Evolutionary conservation across 2,113 vertebrate genomes (phyloP).

Genomic region (Chrysochloris asiatica): DNA sequence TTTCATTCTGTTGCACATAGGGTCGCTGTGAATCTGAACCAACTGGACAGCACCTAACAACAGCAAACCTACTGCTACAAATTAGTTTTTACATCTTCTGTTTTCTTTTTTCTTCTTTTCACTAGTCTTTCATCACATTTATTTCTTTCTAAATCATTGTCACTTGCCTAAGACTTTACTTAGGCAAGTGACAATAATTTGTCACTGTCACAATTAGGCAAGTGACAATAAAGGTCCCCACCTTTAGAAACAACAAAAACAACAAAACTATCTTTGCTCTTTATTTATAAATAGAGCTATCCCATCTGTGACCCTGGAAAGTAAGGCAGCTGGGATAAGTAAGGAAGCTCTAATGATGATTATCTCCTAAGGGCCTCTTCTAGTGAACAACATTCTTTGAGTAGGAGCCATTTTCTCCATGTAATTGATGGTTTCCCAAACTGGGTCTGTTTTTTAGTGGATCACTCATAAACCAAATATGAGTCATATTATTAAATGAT

Average conservation of each 20-base stretch:
- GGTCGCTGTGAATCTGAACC: too few species aligned
- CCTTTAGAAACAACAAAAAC: not conserved
- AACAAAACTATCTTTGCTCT: not conserved
- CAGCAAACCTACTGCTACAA: not conserved
- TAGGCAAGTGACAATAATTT: not conserved
- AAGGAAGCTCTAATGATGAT: not conserved
- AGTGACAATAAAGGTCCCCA: too few species aligned
- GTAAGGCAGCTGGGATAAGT: not conserved
- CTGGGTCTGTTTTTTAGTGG: not conserved
- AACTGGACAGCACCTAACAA: too few species aligned
- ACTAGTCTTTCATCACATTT: not conserved
- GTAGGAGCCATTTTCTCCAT: not conserved
- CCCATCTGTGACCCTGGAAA: too few species aligned
- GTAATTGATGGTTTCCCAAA: not conserved
- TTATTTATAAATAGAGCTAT: not conserved
- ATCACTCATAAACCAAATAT: too few species aligned
- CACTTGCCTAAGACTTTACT: not conserved
- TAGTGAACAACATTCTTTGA: not conserved
- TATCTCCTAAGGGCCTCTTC: not conserved
- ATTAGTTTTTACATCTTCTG: not conserved
- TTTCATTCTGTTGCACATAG: too few species aligned
- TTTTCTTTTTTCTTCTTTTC: not conserved
- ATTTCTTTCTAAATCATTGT: not conserved
- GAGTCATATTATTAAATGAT: not conserved
- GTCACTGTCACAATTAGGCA: too few species aligned